phyloP scores from a whole-genome alignment of 2,113 vertebrate species.

The Plectropomus leopardus region DNA sequence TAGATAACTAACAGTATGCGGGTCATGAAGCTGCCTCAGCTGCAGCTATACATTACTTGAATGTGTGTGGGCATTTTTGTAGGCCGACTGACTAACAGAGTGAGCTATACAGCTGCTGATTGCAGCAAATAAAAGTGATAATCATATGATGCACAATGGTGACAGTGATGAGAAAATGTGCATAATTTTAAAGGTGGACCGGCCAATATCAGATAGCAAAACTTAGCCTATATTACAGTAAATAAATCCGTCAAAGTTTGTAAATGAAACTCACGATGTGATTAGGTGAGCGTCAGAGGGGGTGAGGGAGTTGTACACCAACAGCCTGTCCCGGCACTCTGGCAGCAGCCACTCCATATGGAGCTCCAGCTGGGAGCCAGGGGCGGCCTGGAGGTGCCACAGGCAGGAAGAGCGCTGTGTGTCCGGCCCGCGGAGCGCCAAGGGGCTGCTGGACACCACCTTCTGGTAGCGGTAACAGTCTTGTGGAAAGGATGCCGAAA shows the following conservation, averaged over 20 bases:
- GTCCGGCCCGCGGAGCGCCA: conserved; percentile 88
- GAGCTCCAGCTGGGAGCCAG: conserved; percentile 89
- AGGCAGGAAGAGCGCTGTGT: conserved; percentile 88
- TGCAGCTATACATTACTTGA: too few relatives aligned
- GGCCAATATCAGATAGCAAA: not conserved
- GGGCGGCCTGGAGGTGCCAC: conserved; percentile 90
- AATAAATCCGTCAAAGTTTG: not conserved
- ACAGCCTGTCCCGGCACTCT: conserved; percentile 91
- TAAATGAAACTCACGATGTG: conserved; percentile 89
- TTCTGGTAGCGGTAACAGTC: conserved; percentile 92
- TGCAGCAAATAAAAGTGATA: too few relatives aligned
- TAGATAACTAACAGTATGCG: too few relatives aligned
- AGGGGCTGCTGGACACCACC: conserved; percentile 75
- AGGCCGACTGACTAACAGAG: too few relatives aligned
- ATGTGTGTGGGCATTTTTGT: too few relatives aligned
- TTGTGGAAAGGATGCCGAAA: conserved; percentile 52
- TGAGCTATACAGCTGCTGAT: too few relatives aligned
- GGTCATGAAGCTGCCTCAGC: too few relatives aligned
- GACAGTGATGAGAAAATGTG: too few relatives aligned
- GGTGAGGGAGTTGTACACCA: conserved; percentile 87
- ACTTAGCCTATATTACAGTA: too few relatives aligned
- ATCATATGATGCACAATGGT: too few relatives aligned
- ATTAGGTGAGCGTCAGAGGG: conserved; percentile 89
- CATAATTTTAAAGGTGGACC: not conserved
- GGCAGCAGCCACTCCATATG: conserved; percentile 89